A percentile compares a stretch with the other conserved stretches of the same genome.
These are phyloP conservation scores for Lithobius niger DNA, from an alignment of 1,140 invertebrate species.

Conservation along the genomic window DNA sequence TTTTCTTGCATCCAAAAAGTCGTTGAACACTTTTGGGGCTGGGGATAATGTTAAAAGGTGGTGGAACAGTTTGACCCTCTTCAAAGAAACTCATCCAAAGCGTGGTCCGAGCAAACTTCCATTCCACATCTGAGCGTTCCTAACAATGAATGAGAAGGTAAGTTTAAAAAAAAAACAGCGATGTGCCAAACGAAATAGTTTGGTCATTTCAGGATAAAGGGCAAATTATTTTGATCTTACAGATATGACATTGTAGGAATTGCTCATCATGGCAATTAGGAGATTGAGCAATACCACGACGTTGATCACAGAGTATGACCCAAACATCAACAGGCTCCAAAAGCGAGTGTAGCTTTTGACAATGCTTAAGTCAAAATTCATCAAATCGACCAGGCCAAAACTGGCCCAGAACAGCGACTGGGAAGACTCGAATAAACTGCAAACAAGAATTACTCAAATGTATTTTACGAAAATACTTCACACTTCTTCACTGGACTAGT, in stretches of 20 bases:
- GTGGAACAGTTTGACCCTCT: slow-evolving; percentile 66
- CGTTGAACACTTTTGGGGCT: slow-evolving; percentile 50
- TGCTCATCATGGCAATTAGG: slow-evolving; percentile 94
- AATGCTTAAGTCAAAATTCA: slow-evolving; percentile 67
- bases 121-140: slow-evolving; percentile 76
- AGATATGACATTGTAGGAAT: slow-evolving; percentile 83
- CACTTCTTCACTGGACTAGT: no score
- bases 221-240: slow-evolving; percentile 38
- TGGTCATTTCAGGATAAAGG: no score
- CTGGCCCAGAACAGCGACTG: slow-evolving; percentile 90
- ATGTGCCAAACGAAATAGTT: no score
- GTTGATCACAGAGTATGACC: slow-evolving; percentile 79
- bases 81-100: slow-evolving; percentile 91
- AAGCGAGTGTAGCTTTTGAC: slow-evolving; percentile 78
- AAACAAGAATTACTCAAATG: no score
- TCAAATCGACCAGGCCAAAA: slow-evolving; percentile 77
- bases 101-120: slow-evolving; percentile 79
- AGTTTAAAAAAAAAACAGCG: no score
- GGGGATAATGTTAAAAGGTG: slow-evolving; percentile 77
- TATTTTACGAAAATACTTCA: no score
- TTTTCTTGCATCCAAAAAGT: neutral
- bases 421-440: slow-evolving; percentile 83
- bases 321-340: slow-evolving; percentile 75
- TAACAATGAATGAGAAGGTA: slow-evolving; percentile 26
- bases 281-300: slow-evolving; percentile 85